Base-by-base conservation (phyloP, 2,113 vertebrate genomes). In the Gallinago undulata region DNA sequence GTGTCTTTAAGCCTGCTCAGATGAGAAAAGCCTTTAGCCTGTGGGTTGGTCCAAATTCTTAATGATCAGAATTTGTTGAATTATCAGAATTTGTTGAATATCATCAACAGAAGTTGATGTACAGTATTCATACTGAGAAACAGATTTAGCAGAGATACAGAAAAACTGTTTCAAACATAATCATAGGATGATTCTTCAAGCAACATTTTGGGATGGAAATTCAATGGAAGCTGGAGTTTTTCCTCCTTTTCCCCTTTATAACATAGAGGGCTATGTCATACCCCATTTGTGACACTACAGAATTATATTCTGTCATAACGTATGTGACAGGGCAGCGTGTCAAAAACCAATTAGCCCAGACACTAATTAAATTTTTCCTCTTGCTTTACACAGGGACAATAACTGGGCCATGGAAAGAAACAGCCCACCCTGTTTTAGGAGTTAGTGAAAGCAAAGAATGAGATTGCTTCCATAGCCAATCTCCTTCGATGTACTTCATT, bases 401-500 rank as follows among this genome's bases (percentile, higher is more conserved):
- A 93, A 80, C 47, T 5, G 78, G 56, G 28, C 76, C 57, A 67
- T 53, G 62, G 84, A 89, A 30, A 90, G 66, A 96, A 93, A 82
- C 23, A 27, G 83, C 79, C 67, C 30, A 88, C 35, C 28, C 47
- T 74, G 30, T 22, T 70, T 96, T 75, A 87, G 66, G 66, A 91
- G n/a, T 72, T 66, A 87, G n/a, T 33, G 43, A 92, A 93, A 80
- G 73, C 87, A 87, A 50, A 43, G 76, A 94, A 94, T 93, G 60
- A 89, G 67, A 85, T 94, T 95, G 85, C 68, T 70, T 96, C 67
- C 6, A 1, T 3, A 87, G 39, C 66, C 89, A 94, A 96, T 91
- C 84, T 88, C 62, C 60, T 94, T 82, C 35, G 78, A 84, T 96
- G 91, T 97, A 94, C 92, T 96, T 95, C 91, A 95, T 97, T 97